A percentile compares a stretch with the other conserved stretches of the same genome.
Conservation (phyloP, 2,113 vertebrate genomes). For the Mus spicilegus region DNA sequence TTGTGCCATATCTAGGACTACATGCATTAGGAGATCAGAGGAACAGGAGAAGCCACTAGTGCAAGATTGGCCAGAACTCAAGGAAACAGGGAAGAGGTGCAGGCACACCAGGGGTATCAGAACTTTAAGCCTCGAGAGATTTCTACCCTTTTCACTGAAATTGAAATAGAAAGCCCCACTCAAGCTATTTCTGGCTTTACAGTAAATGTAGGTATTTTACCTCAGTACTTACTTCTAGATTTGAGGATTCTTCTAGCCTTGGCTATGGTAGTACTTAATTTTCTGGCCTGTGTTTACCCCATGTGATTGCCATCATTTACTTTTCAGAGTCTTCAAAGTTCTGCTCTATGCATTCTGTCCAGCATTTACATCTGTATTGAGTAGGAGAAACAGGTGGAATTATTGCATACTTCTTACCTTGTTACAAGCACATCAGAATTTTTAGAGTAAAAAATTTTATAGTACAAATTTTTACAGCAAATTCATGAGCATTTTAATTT, state of each 20-base stretch:
- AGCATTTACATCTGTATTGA: conserved; percentile 32
- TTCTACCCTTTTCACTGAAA: background rate
- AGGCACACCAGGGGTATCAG: background rate
- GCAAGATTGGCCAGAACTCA: background rate
- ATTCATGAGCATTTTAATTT: background rate
- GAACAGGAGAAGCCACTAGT: background rate
- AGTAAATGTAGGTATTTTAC: background rate
- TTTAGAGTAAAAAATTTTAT: background rate
- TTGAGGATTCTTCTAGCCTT: conserved; percentile 7
- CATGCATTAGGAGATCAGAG: background rate
- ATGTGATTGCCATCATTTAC: conserved; percentile 28
- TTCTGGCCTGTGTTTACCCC: background rate
- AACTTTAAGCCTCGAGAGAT: background rate
- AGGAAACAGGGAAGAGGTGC: background rate
- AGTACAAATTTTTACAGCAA: background rate
- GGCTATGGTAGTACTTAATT: background rate
- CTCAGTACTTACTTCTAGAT: background rate
- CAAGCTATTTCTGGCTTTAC: background rate
- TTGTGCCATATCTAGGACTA: background rate
- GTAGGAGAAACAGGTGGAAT: background rate
- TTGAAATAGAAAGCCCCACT: background rate
- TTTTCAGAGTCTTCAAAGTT: conserved; percentile 50
- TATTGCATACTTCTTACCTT: conserved; percentile 25
- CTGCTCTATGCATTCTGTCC: background rate
- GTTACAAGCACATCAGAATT: background rate